A percentile compares a stretch with the other conserved stretches of the same genome.
Conservation (phyloP, 2,888 invertebrate genomes). For the Pollenia labialis region DNA sequence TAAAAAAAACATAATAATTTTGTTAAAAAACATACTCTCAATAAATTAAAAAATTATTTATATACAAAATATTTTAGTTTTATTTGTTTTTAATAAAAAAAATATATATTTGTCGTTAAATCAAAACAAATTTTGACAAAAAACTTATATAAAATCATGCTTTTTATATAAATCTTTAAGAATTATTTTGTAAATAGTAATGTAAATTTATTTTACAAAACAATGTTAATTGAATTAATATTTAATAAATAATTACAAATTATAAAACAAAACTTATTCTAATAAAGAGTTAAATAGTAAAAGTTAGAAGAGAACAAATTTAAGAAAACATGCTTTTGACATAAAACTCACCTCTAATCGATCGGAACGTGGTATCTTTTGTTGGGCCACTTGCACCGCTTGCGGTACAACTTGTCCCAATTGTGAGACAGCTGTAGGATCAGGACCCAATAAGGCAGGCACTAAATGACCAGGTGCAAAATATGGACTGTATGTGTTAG, state of each 20-base stretch:
- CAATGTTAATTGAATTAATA: constrained; percentile 21
- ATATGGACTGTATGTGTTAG: constrained; percentile 96
- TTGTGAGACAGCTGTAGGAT: constrained; percentile 92
- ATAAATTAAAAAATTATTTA: constrained; percentile 33
- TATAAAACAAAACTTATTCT: constrained; percentile 24
- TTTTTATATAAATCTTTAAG: constrained; percentile 33
- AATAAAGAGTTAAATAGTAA: constrained; percentile 36
- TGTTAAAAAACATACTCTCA: constrained; percentile 55
- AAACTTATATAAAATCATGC: constrained; percentile 53
- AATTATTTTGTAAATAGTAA: constrained; percentile 35
- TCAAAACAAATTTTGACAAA: constrained; percentile 16
- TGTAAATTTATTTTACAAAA: constrained; percentile 48
- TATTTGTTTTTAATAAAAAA: constrained; percentile 6
- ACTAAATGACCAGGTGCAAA: constrained; percentile 94
- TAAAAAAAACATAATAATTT: constrained; percentile 48
- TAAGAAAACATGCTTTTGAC: constrained; percentile 58
- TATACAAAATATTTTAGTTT: constrained; percentile 47
- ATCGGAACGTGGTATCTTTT: constrained; percentile 97
- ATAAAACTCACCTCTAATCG: constrained; percentile 94
- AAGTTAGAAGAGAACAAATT: constrained; percentile 40
- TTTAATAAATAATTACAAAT: constrained; percentile 4
- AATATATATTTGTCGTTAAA: neutral
- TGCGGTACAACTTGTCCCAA: constrained; percentile 92
- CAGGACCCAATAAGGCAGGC: constrained; percentile 95
- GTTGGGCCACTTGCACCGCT: constrained; percentile 94